Evolutionary conservation across 2,888 invertebrate genomes (phyloP), one percentile per base, ranked within the genome.

Genomic region (Apodemia mormo): DNA sequence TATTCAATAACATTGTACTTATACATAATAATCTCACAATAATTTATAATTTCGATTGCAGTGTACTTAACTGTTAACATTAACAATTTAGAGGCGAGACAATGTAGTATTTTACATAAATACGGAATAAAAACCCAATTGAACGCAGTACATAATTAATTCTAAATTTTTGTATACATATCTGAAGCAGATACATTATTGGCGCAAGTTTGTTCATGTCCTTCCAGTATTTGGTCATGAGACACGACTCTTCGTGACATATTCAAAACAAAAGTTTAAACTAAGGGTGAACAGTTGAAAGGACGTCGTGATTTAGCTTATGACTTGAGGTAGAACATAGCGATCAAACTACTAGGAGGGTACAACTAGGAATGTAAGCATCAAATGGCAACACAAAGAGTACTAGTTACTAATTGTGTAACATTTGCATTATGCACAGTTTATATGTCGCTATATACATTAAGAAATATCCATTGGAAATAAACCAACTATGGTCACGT

Each of bases 31-130:
- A 92, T 92, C 92, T 93, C 91, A 92, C 90, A 92, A 91, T 92
- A 92, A 90, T 93, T 92, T 90, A 92, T 92, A 93, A 93, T 92
- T n/a, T 92, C 89, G 90, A 93, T 93, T 92, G 92, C 93, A 93
- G 92, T 91, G 86, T 88, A 83, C 90, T 92, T 92, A 89, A 92
- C 90, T 92, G 90, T 92, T 90, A 92, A 91, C 83, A 85, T 88
- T 89, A 92, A 92, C 90, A 92, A 92, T n/a, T 89, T 90, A 89
- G 85, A 88, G 86, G 87, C 83, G 84, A 82, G 85, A 85, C 85
- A 80, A 82, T 81, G 85, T 85, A 82, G 86, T 89, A 85, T 85
- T 83, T 73, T 85, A 90, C 90, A 90, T 29, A 91, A 91, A 92
- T 92, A 92, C 89, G 92, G 92, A 92, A 92, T 92, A 37, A 89